Evolutionary conservation across 2,888 invertebrate genomes (phyloP).

Genomic region (Drosophila yooni): DNA sequence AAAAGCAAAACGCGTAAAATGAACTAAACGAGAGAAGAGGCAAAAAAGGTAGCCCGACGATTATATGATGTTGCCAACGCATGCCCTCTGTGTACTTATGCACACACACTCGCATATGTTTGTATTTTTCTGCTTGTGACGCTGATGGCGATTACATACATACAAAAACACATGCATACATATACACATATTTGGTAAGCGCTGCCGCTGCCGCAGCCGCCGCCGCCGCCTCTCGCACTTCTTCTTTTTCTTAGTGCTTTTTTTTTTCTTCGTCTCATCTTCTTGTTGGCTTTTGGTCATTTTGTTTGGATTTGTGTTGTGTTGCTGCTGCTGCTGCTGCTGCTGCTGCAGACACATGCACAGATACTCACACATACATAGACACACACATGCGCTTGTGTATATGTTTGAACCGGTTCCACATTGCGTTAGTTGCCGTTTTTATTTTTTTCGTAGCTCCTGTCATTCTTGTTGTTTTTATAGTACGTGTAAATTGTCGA

Average conservation of each 20-base stretch:
- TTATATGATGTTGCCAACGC: conserved; percentile 57
- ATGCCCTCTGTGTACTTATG: conserved; percentile 53
- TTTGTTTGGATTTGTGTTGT: conserved; percentile 55
- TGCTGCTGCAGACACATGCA: conserved; percentile 27
- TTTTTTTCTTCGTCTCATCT: conserved; percentile 56
- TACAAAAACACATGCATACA: conserved; percentile 19
- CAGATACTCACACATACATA: conserved; percentile 9
- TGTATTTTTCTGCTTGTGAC: conserved; percentile 19
- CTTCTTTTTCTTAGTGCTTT: conserved; percentile 44
- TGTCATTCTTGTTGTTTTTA: conserved; percentile 55
- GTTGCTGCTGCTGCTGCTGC: conserved; percentile 13
- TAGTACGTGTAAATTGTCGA: conserved; percentile 61
- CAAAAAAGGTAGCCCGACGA: conserved; percentile 54
- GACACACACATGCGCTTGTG: conserved; percentile 11
- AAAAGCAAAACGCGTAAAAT: conserved; percentile 74
- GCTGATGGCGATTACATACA: conserved; percentile 35
- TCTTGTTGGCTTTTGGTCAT: conserved; percentile 69
- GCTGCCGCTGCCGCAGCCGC: not conserved
- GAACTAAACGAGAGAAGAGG: conserved; percentile 58
- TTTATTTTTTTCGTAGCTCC: conserved; percentile 44
- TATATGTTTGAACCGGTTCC: conserved; percentile 65
- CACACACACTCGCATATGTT: not conserved
- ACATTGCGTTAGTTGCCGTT: conserved; percentile 73
- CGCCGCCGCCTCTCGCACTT: conserved; percentile 35
- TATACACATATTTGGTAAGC: conserved; percentile 16